phyloP scores from a whole-genome alignment of 2,888 invertebrate species.

The Hirudinaria manillensis region DNA sequence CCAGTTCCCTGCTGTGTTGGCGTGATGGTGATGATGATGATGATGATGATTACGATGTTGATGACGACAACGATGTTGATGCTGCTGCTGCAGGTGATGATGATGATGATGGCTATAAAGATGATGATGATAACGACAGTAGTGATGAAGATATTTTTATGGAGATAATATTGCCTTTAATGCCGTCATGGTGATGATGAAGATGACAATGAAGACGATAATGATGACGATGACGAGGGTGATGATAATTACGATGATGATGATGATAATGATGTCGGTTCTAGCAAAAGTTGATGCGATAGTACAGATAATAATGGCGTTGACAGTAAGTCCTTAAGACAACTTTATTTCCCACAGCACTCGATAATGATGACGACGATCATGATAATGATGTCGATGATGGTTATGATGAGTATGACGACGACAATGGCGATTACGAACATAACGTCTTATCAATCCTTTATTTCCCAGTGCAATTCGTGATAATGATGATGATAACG shows the following conservation, averaged over 20 bases:
- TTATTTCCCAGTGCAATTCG: neutral
- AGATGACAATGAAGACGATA: too few relatives aligned
- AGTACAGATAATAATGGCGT: constrained; percentile 15
- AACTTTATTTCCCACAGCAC: neutral
- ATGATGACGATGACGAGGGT: neutral
- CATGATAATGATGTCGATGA: constrained; percentile 2
- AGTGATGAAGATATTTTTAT: constrained; percentile 30
- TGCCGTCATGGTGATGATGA: constrained; percentile 30
- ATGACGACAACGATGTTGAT: constrained; percentile 31
- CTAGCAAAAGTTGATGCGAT: constrained; percentile 9
- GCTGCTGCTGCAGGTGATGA: constrained; percentile 20
- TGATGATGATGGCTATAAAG: constrained; percentile 30
- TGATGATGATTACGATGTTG: constrained; percentile 30
- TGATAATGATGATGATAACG: constrained; percentile 25
- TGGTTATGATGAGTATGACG: neutral
- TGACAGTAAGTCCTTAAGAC: neutral
- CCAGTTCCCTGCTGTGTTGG: constrained; percentile 4
- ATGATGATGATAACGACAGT: constrained; percentile 31
- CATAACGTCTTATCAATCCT: neutral
- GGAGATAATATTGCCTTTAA: constrained; percentile 27
- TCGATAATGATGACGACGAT: constrained; percentile 2
- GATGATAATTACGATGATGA: constrained; percentile 23
- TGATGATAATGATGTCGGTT: constrained; percentile 18
- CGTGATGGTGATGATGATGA: constrained; percentile 28
- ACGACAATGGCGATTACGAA: neutral